Base-by-base conservation (phyloP, 2,797 vertebrate genomes). In the Periparus ater region DNA sequence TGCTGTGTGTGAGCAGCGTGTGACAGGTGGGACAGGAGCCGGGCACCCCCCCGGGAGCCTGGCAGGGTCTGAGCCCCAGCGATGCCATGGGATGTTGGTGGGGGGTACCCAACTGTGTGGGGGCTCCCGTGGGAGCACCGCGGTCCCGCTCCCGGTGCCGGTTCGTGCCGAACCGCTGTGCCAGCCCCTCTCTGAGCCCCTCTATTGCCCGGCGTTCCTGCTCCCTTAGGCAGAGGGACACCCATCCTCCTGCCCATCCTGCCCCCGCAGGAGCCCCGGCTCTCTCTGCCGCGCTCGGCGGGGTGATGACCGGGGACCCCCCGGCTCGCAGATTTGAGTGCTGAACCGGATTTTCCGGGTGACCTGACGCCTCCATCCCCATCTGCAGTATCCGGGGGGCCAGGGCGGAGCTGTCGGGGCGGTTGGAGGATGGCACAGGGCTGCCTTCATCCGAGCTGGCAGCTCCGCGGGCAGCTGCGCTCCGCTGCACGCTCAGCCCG, bases 381-480 rank as follows among this genome's bases (percentile, higher is more conserved):
- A 36, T 38, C 38, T n/a, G 83, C 78, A 25, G 74, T 17, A 51
- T 36, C 71, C 23, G 14, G 68, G 61, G 81, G 70, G 45, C 81
- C 48, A 11, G 8, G 62, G 40, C 32, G 2, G 72, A 85, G 94
- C 95, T 92, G 94, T 85, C 89, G 19, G 92, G 68, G 65, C 16
- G 19, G 75, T 14, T 86, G 89, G 86, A 91, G 89, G 65, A 44
- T 74, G 92, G 93, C 91, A 81, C 61, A 2, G 76, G 1, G 11
- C 86, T 94, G 89, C 86, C 86, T 94, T 92, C 94, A 92, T 93
- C 53, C 12, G 36, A 94, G 80, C 89, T 93, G 95, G 91, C 94
- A 93, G 93, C 86, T 90, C 94, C 21, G 16, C 45, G 2, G 94
- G 94, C 85, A 51, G 72, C 77, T 16, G 45, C 3, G 25, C 88